phyloP scores from a whole-genome alignment of 2,797 vertebrate genomes.

The Muscicapa comitata region DNA sequence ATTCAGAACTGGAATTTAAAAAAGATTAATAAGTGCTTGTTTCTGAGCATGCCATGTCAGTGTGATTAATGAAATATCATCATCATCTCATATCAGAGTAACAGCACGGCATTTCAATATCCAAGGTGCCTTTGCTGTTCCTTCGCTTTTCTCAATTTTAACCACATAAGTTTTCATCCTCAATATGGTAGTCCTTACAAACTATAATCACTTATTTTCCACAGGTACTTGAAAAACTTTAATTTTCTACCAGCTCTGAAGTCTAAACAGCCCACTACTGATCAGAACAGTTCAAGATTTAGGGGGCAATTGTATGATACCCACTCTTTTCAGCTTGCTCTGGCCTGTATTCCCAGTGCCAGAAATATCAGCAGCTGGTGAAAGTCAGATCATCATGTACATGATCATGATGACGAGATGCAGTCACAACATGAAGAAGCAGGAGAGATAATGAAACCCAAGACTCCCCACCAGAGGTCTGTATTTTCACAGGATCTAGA shows the following conservation, averaged over 20 bases:
- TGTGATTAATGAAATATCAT: not conserved
- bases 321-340: not conserved
- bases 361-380: not conserved
- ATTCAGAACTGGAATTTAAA: not conserved
- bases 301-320: not conserved
- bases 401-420: not conserved
- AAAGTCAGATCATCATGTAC: not conserved
- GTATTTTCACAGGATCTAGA: not conserved
- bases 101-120: not conserved
- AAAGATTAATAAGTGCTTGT: not conserved
- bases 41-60: not conserved
- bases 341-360: not conserved
- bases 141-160: not conserved
- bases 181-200: not conserved
- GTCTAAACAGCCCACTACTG: not conserved
- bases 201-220: not conserved
- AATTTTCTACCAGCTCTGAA: not conserved
- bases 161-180: not conserved
- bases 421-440: not conserved
- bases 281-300: not conserved
- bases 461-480: not conserved
- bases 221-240: not conserved
- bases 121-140: not conserved
- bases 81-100: not conserved
- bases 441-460: not conserved